Evolutionary conservation across 1,140 invertebrate genomes (phyloP), one percentile per base, ranked within the genome.

Genomic region (Luehdorfia chinensis): DNA sequence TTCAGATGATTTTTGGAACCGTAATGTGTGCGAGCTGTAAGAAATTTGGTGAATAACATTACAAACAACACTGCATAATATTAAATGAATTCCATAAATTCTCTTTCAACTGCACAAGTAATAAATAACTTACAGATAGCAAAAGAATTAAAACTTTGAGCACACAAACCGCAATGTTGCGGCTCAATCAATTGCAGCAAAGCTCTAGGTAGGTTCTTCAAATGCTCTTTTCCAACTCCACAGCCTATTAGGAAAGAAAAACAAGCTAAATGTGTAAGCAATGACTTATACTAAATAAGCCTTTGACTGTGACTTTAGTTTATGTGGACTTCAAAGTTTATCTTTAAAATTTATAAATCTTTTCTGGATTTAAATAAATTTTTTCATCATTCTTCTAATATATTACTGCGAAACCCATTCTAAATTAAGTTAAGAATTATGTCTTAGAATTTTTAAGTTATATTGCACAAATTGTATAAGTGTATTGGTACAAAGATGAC

Each of bases 11-110:
- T 75, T 66, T 78, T 78, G 14, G 69, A 75, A 46, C 59, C 52
- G 50, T 80, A 84, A 65, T 84, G 76, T 25, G 77, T 43, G 18
- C 70, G 75, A 47, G 75, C 77, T 81, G 72, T 11, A 77, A 75
- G 55, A 33, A 60, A 67, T 59, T 39, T 43, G 33, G 23, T 30
- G 9, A 44, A 45, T 48, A n/a, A 37, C 33, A 34, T 30, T 25
- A 41, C 41, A 25, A 51, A 36, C 15, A 18, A n/a, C 13, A 33
- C 21, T 32, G 9, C 27, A 34, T 27, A 5, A 12, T 27, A 27
- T 23, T 8, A 6, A 11, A 30, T 9, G n/a, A 31, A 13, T 12
- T 13, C 12, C 6, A 31, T 13, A 3, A 12, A 13, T 13, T 31
- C 8, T 27, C 11, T 31, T 31, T 52, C 1, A 0, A 32, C 12